A percentile compares a stretch with the other conserved stretches of the same genome.
phyloP scores from a whole-genome alignment of 2,888 invertebrate species.

The Orthosia cruda region DNA sequence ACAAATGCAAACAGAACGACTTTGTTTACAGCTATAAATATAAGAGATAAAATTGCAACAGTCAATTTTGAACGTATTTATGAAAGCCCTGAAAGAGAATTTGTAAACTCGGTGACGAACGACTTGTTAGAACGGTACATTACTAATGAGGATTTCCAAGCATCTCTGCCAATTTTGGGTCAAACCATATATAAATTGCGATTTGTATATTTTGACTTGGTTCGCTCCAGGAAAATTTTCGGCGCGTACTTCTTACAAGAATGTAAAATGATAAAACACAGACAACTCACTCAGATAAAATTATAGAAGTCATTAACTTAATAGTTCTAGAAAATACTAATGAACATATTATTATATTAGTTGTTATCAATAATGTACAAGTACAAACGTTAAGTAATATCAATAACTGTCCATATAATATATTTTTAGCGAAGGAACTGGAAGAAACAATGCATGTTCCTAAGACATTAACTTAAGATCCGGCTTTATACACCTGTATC shows the following conservation, averaged over 20 bases:
- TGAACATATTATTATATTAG: not conserved
- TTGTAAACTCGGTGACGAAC: conserved; percentile 17
- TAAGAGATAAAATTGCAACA: not conserved
- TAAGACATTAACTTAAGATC: conserved; percentile 49
- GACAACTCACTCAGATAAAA: not conserved
- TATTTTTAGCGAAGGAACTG: not conserved
- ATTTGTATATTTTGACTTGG: not conserved
- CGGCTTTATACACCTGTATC: conserved; percentile 53
- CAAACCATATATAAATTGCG: not conserved
- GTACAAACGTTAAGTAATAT: conserved; percentile 17
- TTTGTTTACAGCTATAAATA: conserved; percentile 12
- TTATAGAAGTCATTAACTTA: not conserved
- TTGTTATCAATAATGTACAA: conserved; percentile 23
- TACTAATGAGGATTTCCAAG: conserved; percentile 14
- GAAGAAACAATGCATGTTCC: conserved; percentile 61
- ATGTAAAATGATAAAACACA: no score
- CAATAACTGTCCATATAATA: conserved; percentile 16
- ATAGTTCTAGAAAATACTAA: not conserved
- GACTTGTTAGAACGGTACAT: conserved; percentile 2
- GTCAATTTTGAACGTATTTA: not conserved
- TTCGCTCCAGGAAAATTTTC: not conserved
- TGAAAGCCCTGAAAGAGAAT: conserved; percentile 24
- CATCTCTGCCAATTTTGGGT: conserved; percentile 1
- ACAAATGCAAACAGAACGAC: conserved; percentile 22
- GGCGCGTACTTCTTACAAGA: not conserved